Base-by-base conservation (phyloP, 2,888 invertebrate species). In the Dioctria rufipes region DNA sequence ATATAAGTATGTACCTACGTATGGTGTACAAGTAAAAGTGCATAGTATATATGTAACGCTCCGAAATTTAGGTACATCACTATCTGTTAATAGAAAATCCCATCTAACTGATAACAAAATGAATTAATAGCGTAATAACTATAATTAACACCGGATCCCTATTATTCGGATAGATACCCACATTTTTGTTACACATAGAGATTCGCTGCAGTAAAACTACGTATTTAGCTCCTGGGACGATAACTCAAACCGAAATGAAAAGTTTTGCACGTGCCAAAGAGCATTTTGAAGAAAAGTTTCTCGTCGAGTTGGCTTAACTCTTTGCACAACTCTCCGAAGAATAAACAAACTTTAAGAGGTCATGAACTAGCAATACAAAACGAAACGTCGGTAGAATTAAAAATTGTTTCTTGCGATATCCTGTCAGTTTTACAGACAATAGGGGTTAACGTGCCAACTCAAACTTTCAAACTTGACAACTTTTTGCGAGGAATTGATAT, bases 211-310 rank as follows among this genome's bases (percentile, higher is more conserved):
- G 42, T 40, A 60, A 60, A 75, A 60, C 25, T 25, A 25, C 25
- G 2, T 75, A 75, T 60, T 75, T 42, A 58, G 75, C 75, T 75
- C 75, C 60, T 25, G 78, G 65, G 78, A 78, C 78, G 65, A 78
- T 78, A 65, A 51, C 78, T 78, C 65, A 78, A 63, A 63, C 78
- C 51, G 78, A 78, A 78, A 61, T 78, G 78, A 78, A 78, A 78
- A 78, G 78, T 78, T 78, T 78, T 63, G 78, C 78, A 78, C 78
- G 78, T 78, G 78, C 78, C 78, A 78, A 78, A 78, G 63, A 78
- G 78, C 78, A 78, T 65, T 78, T 58, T 6, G 51, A 65, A 63
- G 78, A 46, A 78, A 78, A 78, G 78, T 78, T 78, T 51, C 51
- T 51, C 65, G 63, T 78, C 8, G 61, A 25, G 46, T 61, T 63